Percentiles rank a stretch among this genome's conserved stretches.
phyloP scores from a whole-genome alignment of 1,140 invertebrate genomes.

The Gryllus bimaculatus region DNA sequence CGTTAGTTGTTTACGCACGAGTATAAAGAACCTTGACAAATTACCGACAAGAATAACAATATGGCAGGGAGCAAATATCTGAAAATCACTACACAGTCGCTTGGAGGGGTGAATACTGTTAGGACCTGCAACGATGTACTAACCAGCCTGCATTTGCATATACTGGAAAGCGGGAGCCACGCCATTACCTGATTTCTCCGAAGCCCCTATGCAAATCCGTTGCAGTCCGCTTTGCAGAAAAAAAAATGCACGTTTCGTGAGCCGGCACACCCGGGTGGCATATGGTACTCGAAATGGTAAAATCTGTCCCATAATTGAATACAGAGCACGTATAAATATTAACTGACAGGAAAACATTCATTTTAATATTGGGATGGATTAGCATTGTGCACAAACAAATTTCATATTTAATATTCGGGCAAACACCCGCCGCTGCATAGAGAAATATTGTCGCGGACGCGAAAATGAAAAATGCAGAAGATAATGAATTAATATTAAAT shows the following conservation, averaged over 20 bases:
- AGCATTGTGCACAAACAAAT: constrained; percentile 1
- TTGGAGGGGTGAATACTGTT: no score
- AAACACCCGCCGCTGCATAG: not conserved
- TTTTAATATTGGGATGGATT: not conserved
- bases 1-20: no score
- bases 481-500: constrained; percentile 2
- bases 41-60: no score
- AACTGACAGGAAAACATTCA: constrained; percentile 4
- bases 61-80: no score
- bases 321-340: not conserved
- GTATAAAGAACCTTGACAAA: no score
- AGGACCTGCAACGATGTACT: no score
- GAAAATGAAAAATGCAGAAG: not conserved
- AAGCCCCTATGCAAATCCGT: not conserved
- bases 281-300: not conserved
- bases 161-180: no score
- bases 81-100: no score
- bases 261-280: no score
- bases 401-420: not conserved
- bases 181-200: no score
- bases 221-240: not conserved
- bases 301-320: not conserved
- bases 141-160: no score
- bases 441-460: not conserved
- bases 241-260: not conserved